Base-by-base conservation (phyloP, 92 coral and sea anemone species). In the Nematostella vectensis region DNA sequence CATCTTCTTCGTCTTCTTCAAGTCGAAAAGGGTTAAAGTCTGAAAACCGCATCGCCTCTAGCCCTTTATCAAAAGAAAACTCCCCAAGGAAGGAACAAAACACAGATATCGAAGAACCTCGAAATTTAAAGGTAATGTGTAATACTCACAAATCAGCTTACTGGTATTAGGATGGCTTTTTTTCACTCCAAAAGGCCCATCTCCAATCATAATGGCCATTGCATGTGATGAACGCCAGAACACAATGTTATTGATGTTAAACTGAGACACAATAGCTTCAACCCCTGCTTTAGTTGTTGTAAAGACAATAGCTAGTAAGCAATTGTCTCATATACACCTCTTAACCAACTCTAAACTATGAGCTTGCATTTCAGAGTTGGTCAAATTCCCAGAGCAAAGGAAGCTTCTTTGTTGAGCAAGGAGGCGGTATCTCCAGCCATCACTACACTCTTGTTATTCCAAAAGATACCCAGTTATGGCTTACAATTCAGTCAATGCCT, bases 301-400 rank as follows among this genome's bases (percentile, higher is more conserved):
- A n/a, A n/a, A n/a, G n/a, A n/a, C n/a, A n/a, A n/a, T n/a, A n/a
- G n/a, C n/a, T n/a, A n/a, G n/a, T n/a, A n/a, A n/a, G n/a, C n/a
- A n/a, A n/a, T n/a, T n/a, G n/a, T n/a, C n/a, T n/a, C n/a, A n/a
- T n/a, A n/a, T n/a, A n/a, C n/a, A n/a, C n/a, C n/a, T n/a, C n/a
- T n/a, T n/a, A n/a, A n/a, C n/a, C n/a, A n/a, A n/a, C n/a, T n/a
- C n/a, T n/a, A n/a, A n/a, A n/a, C n/a, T n/a, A n/a, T n/a, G n/a
- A n/a, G n/a, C n/a, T n/a, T n/a, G n/a, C n/a, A n/a, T n/a, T 8
- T 0, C 37, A 91, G 98, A 70, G 64, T 25, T 91, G 98, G 98
- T 38, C 74, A 26, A 59, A 56, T 50, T 77, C 54, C 28, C 60
- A 71, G 19, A 70, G 79, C 42, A 91, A 78, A 71, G 98, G 98